Evolutionary conservation across 2,797 vertebrate genomes (phyloP).

Genomic region (Pseudochaenichthys georgianus): DNA sequence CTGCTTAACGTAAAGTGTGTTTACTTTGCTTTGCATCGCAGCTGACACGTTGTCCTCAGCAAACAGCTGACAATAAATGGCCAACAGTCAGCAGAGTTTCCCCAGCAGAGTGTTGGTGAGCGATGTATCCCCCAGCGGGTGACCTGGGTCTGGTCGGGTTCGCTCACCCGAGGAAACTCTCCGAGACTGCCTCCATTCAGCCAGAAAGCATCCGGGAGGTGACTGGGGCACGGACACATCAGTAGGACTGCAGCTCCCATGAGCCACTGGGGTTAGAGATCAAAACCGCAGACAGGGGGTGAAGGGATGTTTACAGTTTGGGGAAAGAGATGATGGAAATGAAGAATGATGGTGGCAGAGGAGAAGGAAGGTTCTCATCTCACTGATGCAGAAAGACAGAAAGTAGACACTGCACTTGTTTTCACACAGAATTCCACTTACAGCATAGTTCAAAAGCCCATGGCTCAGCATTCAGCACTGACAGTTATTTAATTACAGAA

Average conservation of each 20-base stretch:
- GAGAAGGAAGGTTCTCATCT: constrained; percentile 30
- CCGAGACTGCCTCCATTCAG: constrained; percentile 44
- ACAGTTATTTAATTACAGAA: constrained; percentile 2
- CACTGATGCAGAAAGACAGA: constrained; percentile 45
- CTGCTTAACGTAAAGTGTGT: constrained; percentile 15
- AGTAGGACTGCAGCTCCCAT: constrained; percentile 54
- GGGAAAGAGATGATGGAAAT: constrained; percentile 57
- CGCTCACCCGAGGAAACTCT: constrained; percentile 55
- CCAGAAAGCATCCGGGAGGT: constrained; percentile 59
- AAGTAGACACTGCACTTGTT: constrained; percentile 29
- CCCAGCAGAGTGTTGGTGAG: constrained; percentile 43
- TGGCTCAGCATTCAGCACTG: not conserved
- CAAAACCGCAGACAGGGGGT: constrained; percentile 36
- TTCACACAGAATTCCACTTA: not conserved
- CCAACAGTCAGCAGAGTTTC: constrained; percentile 42
- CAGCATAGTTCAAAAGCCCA: not conserved
- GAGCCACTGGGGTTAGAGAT: constrained; percentile 55
- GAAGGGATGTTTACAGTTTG: constrained; percentile 58
- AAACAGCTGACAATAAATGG: constrained; percentile 59
- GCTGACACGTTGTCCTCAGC: constrained; percentile 27
- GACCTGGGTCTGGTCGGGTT: constrained; percentile 49
- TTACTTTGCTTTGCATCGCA: constrained; percentile 7
- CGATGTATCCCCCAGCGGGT: constrained; percentile 35
- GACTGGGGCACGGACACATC: constrained; percentile 56
- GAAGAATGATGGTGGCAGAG: constrained; percentile 46